phyloP scores from a whole-genome alignment of 2,888 invertebrate species.

The Chaetoderma sp. region DNA sequence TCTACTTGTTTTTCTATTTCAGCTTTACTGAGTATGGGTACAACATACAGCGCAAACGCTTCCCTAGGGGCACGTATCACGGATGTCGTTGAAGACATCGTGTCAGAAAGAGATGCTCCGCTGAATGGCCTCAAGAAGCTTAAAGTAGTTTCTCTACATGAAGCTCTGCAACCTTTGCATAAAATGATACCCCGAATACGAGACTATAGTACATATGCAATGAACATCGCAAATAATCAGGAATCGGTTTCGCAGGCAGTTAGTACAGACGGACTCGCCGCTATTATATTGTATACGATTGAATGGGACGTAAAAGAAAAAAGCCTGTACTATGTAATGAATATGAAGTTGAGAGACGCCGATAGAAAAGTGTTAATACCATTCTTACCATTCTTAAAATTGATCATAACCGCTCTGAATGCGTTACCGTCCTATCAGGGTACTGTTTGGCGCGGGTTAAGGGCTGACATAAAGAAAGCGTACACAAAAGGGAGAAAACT shows the following conservation, averaged over 20 bases:
- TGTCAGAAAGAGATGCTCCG: too few relatives aligned
- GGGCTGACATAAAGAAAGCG: background rate
- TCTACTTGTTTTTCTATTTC: too few relatives aligned
- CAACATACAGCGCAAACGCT: too few relatives aligned
- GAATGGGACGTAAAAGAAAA: background rate
- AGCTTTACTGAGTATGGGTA: too few relatives aligned
- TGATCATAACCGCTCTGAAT: background rate
- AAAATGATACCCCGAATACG: too few relatives aligned
- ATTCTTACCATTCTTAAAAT: background rate
- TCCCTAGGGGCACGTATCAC: too few relatives aligned
- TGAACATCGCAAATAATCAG: too few relatives aligned
- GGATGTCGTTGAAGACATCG: too few relatives aligned
- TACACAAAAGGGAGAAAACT: background rate
- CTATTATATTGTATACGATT: background rate
- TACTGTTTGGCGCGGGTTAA: background rate
- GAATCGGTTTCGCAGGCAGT: background rate
- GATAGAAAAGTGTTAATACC: background rate
- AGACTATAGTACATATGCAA: too few relatives aligned
- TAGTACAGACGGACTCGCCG: background rate
- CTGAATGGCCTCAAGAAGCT: too few relatives aligned
- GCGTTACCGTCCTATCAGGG: background rate
- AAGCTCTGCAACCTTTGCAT: too few relatives aligned
- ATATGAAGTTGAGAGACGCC: background rate
- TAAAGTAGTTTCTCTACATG: too few relatives aligned
- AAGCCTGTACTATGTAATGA: background rate